Conservation (phyloP, 2,888 invertebrate genomes). For the Corythucha ciliata region DNA sequence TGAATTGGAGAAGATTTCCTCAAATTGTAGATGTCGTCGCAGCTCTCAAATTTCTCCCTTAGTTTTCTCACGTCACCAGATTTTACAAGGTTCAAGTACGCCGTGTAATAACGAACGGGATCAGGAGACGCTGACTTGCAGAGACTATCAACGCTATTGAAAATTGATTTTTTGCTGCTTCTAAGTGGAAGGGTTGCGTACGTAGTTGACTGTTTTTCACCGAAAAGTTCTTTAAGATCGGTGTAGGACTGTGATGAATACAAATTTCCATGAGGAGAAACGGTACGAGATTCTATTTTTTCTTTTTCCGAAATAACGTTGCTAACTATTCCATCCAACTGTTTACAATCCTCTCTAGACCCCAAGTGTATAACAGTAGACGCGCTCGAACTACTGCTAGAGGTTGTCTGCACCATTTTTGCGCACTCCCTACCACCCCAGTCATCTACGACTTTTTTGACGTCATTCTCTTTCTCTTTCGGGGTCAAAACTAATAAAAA, state of each 20-base stretch:
- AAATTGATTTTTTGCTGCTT: conserved; percentile 45
- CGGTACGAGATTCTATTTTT: conserved; percentile 23
- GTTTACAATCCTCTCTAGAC: conserved; percentile 24
- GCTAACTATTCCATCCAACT: conserved; percentile 15
- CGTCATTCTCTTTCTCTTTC: conserved; percentile 37
- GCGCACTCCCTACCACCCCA: conserved; percentile 40
- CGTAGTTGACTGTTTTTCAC: conserved; percentile 50
- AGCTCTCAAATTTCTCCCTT: conserved; percentile 66
- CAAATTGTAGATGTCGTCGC: conserved; percentile 44
- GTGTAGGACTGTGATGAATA: conserved; percentile 56
- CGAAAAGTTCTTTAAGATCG: conserved; percentile 71
- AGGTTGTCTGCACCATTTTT: conserved; percentile 45
- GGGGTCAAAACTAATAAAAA: conserved; percentile 45
- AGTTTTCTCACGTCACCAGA: conserved; percentile 69
- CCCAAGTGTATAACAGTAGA: conserved; percentile 38
- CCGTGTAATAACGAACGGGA: conserved; percentile 58
- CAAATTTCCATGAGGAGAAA: conserved; percentile 27
- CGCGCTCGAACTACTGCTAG: conserved; percentile 40
- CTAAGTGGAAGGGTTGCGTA: conserved; percentile 39
- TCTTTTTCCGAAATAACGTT: conserved; percentile 17
- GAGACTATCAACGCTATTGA: conserved; percentile 34
- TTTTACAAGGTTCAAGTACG: conserved; percentile 60
- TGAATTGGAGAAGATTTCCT: conserved; percentile 39
- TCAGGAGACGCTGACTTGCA: conserved; percentile 47
- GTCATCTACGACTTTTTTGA: conserved; percentile 42